Conservation (phyloP, 2,113 vertebrate species). For the Macroglossus sobrinus region DNA sequence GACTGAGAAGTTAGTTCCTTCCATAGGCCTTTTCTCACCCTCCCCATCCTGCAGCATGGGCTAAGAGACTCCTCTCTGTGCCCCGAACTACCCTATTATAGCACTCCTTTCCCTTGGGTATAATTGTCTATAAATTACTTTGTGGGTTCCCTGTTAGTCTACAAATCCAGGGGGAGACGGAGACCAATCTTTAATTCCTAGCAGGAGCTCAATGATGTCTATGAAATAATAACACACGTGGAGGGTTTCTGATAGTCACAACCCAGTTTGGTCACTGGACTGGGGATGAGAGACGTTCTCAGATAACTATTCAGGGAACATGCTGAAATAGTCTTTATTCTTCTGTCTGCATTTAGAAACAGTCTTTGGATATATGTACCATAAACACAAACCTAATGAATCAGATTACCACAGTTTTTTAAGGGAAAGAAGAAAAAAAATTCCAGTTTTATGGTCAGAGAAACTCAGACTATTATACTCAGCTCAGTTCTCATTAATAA, state of each 20-base stretch:
- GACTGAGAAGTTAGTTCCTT: background rate
- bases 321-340: background rate
- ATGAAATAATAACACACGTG: background rate
- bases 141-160: background rate
- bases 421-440: background rate
- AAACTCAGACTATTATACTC: background rate
- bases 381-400: background rate
- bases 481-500: constrained; percentile 26
- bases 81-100: background rate
- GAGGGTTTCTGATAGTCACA: background rate
- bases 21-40: background rate
- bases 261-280: background rate
- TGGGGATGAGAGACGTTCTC: background rate
- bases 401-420: constrained; percentile 14
- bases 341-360: constrained; percentile 8
- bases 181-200: background rate
- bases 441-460: constrained; percentile 29
- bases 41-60: no score
- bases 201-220: background rate
- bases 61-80: background rate
- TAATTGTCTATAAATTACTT: background rate
- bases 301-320: background rate
- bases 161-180: background rate
- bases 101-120: background rate
- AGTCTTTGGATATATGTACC: background rate